Percentiles rank a stretch among this genome's conserved stretches.
These are phyloP conservation scores for Hirundichthys speculiger DNA, from an alignment of 2,113 vertebrate species.

Conservation along the genomic window DNA sequence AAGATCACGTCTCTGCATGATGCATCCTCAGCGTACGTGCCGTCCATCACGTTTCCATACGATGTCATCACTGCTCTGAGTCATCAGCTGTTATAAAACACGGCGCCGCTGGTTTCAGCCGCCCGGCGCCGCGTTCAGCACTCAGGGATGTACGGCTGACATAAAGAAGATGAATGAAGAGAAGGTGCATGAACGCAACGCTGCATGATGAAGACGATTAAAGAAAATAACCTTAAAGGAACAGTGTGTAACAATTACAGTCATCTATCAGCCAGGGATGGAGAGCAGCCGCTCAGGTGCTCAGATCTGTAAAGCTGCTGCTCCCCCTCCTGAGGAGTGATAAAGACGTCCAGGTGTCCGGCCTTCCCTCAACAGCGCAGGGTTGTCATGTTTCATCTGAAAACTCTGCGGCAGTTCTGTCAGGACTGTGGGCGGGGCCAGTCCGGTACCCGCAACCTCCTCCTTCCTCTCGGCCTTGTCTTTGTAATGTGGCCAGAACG, in stretches of 20 bases:
- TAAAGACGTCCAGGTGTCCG: no score
- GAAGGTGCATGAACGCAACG: not conserved
- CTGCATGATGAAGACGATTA: not conserved
- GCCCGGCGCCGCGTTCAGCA: not conserved
- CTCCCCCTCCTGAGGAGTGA: no score
- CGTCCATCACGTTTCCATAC: constrained; percentile 73
- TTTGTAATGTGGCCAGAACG: no score
- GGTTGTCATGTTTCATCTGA: no score
- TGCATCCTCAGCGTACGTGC: constrained; percentile 86
- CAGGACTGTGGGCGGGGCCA: no score
- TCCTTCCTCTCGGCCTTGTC: no score
- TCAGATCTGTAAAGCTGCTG: not conserved
- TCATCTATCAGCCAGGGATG: not conserved
- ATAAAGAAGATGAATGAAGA: no score
- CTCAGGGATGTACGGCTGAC: not conserved
- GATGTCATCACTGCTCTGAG: constrained; percentile 23
- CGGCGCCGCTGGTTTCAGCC: constrained; percentile 1
- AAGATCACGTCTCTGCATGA: constrained; percentile 94
- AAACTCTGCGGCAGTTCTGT: no score
- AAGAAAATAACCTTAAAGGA: not conserved
- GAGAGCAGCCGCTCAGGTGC: no score
- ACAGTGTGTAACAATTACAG: not conserved
- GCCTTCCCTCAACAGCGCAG: no score
- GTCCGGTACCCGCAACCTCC: no score
- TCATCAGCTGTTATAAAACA: constrained; percentile 8